These are phyloP conservation scores for Betta splendens DNA, from an alignment of 2,797 vertebrate genomes.

Conservation along the genomic window DNA sequence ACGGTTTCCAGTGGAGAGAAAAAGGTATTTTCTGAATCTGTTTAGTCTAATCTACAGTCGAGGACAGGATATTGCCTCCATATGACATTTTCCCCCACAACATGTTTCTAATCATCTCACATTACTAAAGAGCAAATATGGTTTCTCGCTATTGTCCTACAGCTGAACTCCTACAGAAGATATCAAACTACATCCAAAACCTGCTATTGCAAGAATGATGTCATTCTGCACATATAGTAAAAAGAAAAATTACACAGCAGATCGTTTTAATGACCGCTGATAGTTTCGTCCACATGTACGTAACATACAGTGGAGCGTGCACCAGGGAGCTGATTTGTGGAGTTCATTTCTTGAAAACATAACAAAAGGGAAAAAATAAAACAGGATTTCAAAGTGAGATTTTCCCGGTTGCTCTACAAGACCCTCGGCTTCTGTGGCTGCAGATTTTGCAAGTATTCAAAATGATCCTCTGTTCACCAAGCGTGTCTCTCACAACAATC, in stretches of 20 bases:
- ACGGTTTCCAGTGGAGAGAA: conserved; percentile 17
- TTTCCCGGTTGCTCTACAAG: conserved; percentile 36
- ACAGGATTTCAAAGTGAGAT: conserved; percentile 49
- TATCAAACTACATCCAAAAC: conserved; percentile 21
- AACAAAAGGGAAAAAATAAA: conserved; percentile 1
- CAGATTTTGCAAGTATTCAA: conserved; percentile 63
- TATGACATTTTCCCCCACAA: conserved; percentile 48
- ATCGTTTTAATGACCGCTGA: conserved; percentile 11
- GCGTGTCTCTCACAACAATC: conserved; percentile 65
- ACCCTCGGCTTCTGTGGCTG: conserved; percentile 58
- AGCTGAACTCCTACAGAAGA: conserved; percentile 40
- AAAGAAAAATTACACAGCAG: conserved; percentile 14
- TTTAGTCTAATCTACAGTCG: conserved; percentile 12
- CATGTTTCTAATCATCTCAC: conserved; percentile 60
- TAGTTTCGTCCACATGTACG: conserved; percentile 14
- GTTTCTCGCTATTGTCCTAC: conserved; percentile 37
- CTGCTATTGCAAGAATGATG: conserved; percentile 29
- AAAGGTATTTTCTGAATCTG: conserved; percentile 31
- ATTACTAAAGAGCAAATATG: conserved; percentile 55
- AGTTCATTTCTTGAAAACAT: conserved; percentile 40
- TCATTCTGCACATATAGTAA: conserved; percentile 18
- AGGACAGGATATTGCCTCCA: conserved; percentile 61
- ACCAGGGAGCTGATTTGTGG: conserved; percentile 42
- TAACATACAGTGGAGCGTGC: conserved; percentile 5
- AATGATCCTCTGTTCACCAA: conserved; percentile 57